These are phyloP conservation scores for Halichoerus grypus DNA, from an alignment of 2,113 vertebrate genomes.

Conservation along the genomic window DNA sequence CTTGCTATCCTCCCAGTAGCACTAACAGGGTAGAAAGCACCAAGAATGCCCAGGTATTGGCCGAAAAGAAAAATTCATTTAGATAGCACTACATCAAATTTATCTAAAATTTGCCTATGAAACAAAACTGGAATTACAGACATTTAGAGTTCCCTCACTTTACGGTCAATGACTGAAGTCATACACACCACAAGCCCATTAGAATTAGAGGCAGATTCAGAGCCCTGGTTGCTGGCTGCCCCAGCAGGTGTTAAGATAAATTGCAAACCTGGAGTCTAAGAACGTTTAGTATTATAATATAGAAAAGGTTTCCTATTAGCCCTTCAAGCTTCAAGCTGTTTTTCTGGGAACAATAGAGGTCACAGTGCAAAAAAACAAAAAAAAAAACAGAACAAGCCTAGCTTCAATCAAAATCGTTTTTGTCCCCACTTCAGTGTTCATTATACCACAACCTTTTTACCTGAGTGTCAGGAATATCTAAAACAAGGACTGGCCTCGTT, in stretches of 20 bases:
- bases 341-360: conserved; percentile 44
- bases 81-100: not conserved
- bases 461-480: not conserved
- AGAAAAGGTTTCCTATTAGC: conserved; percentile 15
- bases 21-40: not conserved
- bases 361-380: not conserved
- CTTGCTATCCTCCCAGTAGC: not conserved
- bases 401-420: conserved; percentile 42
- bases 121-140: not conserved
- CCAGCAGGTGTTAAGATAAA: conserved; percentile 66
- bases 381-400: not conserved
- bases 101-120: not conserved
- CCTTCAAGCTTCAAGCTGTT: conserved; percentile 41
- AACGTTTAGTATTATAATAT: conserved; percentile 19
- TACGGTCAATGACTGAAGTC: not conserved
- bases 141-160: not conserved
- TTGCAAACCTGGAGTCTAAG: not conserved
- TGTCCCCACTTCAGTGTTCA: not conserved
- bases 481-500: not conserved
- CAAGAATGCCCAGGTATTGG: not conserved
- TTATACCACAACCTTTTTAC: not conserved
- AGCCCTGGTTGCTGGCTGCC: not conserved
- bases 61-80: not conserved
- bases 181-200: not conserved
- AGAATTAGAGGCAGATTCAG: not conserved